Percentiles rank a stretch among this genome's conserved stretches.
Evolutionary conservation across 2,113 vertebrate species (phyloP).

Genomic region (Poicephalus gulielmi): DNA sequence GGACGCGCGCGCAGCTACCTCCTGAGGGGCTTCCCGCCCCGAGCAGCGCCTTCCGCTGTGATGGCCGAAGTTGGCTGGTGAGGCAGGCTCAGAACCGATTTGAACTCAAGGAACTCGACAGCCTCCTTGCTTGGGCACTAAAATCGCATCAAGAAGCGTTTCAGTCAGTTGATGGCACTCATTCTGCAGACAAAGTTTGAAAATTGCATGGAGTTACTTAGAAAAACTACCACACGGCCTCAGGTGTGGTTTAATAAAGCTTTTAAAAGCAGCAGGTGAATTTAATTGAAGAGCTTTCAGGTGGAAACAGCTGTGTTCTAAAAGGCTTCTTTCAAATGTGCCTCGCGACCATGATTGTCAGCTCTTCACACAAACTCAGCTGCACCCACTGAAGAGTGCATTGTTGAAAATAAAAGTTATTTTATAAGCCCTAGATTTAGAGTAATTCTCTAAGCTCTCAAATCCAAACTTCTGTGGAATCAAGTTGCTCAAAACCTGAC

Average conservation of each 20-base stretch:
- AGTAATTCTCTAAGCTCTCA: background rate
- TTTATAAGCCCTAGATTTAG: background rate
- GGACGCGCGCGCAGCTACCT: background rate
- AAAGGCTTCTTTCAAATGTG: background rate
- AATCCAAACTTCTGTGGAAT: no score
- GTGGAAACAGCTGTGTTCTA: no score
- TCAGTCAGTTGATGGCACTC: accelerated
- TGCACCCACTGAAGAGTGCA: accelerated
- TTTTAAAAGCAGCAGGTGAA: background rate
- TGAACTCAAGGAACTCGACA: accelerated
- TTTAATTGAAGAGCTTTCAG: background rate
- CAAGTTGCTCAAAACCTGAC: background rate
- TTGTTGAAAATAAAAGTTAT: background rate
- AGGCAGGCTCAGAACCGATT: accelerated
- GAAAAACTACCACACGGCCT: background rate
- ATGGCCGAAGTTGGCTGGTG: accelerated
- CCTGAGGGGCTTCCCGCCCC: background rate
- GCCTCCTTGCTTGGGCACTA: accelerated
- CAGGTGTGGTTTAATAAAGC: background rate
- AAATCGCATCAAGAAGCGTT: accelerated
- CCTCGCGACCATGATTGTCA: accelerated
- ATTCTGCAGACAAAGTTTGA: accelerated
- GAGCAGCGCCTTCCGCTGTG: accelerated
- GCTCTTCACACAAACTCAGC: background rate
- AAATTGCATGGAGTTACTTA: accelerated